Base-by-base conservation (phyloP, 2,113 vertebrate genomes). In the Cryptomyrus ogoouensis region DNA sequence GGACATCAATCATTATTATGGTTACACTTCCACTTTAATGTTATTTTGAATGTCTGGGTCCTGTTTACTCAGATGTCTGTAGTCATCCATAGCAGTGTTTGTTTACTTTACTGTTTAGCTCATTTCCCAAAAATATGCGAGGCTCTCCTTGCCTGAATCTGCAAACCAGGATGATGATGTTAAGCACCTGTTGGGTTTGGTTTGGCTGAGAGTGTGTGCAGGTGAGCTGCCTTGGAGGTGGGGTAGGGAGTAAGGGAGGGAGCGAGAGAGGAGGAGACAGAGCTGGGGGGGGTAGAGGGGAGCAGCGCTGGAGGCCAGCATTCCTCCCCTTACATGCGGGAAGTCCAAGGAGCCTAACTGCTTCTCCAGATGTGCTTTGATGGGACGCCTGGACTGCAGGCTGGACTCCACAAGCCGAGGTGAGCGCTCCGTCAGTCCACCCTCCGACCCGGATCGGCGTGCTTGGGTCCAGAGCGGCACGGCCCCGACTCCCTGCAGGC, bases 261-360 rank as follows among this genome's bases (percentile, higher is more conserved):
- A 39, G 27, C 15, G 46, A 70, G 49, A 74, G 83, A 89, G 47
- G 21, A 52, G 19, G 39, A 89, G 52, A 84, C 44, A 86, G 27
- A 85, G 52, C 8, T 50, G 88, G 52, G 35, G 50, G 47, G 85
- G 90, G 91, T 93, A 93, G 93, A 92, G 74, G 39, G 62, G 91
- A 74, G 91, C 91, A 91, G 90, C 89, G 90, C 90, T 89, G 77
- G 83, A 74, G 35, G 66, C 91, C 91, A 91, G 91, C 94, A 95
- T 95, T 95, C 95, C 94, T 88, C 93, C 92, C 91, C 91, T 90
- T 56, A 31, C 88, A 86, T 90, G 90, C 89, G 88, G 84, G 88
- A 62, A 89, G 90, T 9, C 70, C 24, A 66, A 87, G 44, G 80
- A 90, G 85, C 91, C 90, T 91, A 91, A 92, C 87, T 89, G 83